Percentiles rank a stretch among this genome's conserved stretches.
These are phyloP conservation scores for Megaceryle torquata DNA, from an alignment of 2,113 vertebrate species.

Conservation along the genomic window DNA sequence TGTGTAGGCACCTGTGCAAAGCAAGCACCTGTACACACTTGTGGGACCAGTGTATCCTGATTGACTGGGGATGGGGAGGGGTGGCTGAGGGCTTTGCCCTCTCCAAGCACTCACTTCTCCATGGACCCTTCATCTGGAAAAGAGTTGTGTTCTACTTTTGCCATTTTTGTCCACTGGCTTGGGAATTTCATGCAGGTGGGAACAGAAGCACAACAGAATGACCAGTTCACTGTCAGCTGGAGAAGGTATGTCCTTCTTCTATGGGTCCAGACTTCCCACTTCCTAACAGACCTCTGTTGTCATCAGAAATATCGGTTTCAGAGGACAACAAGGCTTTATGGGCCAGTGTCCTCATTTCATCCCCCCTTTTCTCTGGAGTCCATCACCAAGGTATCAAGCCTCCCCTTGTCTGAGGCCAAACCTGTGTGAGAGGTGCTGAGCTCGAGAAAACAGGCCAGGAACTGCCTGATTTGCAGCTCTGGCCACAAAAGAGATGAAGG, in stretches of 20 bases:
- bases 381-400: not conserved
- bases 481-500: not conserved
- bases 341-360: not conserved
- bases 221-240: rapidly evolving
- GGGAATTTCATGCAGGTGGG: not conserved
- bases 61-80: rapidly evolving
- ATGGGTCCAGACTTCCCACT: not conserved
- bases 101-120: not conserved
- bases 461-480: not conserved
- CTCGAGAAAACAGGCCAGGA: not conserved
- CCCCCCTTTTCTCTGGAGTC: not conserved
- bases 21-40: rapidly evolving
- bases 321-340: not conserved
- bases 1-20: rapidly evolving
- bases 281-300: not conserved
- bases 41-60: not conserved
- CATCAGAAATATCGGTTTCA: not conserved
- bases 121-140: not conserved
- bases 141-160: not conserved
- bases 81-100: not conserved
- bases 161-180: not conserved
- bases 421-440: not conserved
- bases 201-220: not conserved
- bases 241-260: not conserved
- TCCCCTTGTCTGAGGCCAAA: not conserved